Evolutionary conservation across 2,888 invertebrate genomes (phyloP).

Genomic region (Lamellibrachia columna): DNA sequence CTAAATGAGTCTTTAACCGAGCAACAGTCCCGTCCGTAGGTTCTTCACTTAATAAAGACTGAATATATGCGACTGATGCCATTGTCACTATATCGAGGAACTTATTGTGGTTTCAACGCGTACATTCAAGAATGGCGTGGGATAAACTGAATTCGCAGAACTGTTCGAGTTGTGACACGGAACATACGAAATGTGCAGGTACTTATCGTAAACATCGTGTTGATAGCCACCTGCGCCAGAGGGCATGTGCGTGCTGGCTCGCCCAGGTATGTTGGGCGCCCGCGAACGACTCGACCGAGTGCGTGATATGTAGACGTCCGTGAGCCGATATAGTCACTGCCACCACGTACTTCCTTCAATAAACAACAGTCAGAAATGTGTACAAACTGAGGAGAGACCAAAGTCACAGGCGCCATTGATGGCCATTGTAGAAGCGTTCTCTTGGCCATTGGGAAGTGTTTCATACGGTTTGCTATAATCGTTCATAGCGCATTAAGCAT

Average conservation of each 20-base stretch:
- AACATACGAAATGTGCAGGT: neutral
- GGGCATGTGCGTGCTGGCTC: neutral
- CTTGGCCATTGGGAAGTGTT: neutral
- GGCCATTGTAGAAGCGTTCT: neutral
- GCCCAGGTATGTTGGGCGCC: neutral
- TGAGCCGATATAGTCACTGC: neutral
- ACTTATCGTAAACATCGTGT: neutral
- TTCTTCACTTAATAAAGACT: neutral
- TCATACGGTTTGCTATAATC: too few species aligned
- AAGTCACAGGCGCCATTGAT: neutral
- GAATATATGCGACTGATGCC: neutral
- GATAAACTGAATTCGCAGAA: slow-evolving; percentile 9
- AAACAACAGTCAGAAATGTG: neutral
- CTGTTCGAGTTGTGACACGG: neutral
- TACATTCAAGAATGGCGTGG: neutral
- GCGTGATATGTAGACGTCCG: neutral
- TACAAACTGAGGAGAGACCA: neutral
- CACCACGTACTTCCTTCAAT: neutral
- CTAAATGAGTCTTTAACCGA: neutral
- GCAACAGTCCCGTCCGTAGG: neutral
- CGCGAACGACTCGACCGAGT: neutral
- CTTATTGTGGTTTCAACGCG: neutral
- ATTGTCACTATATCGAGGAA: neutral
- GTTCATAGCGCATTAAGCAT: too few species aligned
- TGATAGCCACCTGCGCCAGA: neutral